phyloP scores from a whole-genome alignment of 2,888 invertebrate species.

The Pollenia amentaria region DNA sequence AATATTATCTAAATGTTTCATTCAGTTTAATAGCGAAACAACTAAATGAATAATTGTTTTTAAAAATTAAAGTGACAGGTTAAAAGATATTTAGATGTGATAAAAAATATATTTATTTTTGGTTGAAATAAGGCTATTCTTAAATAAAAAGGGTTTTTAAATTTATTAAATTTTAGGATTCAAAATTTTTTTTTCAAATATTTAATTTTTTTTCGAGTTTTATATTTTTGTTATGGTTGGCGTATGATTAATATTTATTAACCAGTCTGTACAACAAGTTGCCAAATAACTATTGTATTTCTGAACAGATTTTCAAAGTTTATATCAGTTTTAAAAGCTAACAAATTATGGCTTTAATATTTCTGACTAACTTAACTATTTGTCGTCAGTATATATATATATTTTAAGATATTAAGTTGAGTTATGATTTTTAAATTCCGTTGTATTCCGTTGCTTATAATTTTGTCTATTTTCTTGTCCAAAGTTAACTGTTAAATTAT shows the following conservation, averaged over 20 bases:
- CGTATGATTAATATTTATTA: conserved; percentile 37
- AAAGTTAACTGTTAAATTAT: no score
- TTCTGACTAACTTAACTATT: no score
- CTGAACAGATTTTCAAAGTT: background rate
- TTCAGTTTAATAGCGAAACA: background rate
- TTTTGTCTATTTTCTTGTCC: no score
- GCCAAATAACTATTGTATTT: background rate
- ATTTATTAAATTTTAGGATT: background rate
- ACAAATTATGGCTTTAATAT: background rate
- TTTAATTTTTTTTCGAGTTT: background rate
- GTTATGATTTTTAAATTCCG: no score
- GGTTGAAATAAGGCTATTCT: no score
- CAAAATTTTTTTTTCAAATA: background rate
- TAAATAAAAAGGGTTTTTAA: background rate
- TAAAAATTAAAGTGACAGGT: background rate
- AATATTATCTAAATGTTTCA: conserved; percentile 25
- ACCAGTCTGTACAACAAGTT: background rate
- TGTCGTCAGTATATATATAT: no score
- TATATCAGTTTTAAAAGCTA: background rate
- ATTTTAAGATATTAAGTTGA: no score
- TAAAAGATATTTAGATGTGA: background rate
- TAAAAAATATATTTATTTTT: no score
- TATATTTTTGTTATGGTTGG: background rate
- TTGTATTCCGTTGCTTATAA: no score
- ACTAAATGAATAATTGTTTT: conserved; percentile 2